These are phyloP conservation scores for Drosophila putrida DNA, from an alignment of 2,888 invertebrate genomes.

Conservation along the genomic window DNA sequence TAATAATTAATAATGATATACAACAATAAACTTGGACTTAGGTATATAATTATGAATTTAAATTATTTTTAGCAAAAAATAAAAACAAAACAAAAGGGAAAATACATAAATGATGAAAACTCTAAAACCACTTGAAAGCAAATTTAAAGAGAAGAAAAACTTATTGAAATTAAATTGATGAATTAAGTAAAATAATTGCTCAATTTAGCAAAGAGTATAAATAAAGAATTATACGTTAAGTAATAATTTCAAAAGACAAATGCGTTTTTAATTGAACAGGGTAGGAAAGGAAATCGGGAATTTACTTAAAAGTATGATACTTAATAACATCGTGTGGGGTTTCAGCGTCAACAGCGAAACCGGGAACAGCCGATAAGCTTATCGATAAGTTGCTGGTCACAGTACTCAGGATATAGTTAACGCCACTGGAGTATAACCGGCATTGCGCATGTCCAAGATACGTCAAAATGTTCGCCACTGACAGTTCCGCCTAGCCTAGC, in stretches of 20 bases:
- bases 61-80: constrained; percentile 79
- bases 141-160: constrained; percentile 63
- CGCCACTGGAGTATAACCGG: neutral
- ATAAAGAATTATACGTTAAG: constrained; percentile 85
- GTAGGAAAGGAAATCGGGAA: neutral
- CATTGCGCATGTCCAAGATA: constrained; percentile 57
- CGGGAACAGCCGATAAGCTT: neutral
- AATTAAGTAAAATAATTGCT: constrained; percentile 83
- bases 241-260: constrained; percentile 72
- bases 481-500: constrained; percentile 24
- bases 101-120: constrained; percentile 48
- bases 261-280: constrained; percentile 8
- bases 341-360: neutral
- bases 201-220: constrained; percentile 84
- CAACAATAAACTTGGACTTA: constrained; percentile 78
- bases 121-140: constrained; percentile 68
- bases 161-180: constrained; percentile 75
- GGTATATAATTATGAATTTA: constrained; percentile 81
- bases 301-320: neutral
- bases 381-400: constrained; percentile 27
- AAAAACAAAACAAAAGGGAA: constrained; percentile 46
- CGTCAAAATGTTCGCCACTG: constrained; percentile 34
- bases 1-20: constrained; percentile 69
- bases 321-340: neutral
- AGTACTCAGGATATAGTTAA: neutral